Evolutionary conservation across 1,140 invertebrate genomes (phyloP).

Genomic region (Globodera rostochiensis): DNA sequence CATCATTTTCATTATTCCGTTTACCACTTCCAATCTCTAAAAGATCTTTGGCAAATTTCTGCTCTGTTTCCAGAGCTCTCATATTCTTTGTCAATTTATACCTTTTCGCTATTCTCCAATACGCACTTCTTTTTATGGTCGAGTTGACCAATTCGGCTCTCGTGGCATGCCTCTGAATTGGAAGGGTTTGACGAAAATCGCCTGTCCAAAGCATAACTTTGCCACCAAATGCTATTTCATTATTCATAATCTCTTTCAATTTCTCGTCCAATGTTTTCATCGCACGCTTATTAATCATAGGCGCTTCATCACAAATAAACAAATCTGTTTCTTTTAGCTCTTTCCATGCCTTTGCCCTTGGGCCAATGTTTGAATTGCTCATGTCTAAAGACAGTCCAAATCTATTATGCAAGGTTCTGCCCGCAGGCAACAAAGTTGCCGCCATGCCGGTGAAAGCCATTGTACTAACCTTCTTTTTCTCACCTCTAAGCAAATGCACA

Average conservation of each 20-base stretch:
- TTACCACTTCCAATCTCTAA: constrained; percentile 49
- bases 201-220: constrained; percentile 49
- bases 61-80: too few species aligned
- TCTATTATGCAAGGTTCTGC: not conserved
- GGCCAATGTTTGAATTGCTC: too few species aligned
- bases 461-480: not conserved
- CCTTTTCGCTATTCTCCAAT: too few species aligned
- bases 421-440: too few species aligned
- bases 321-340: too few species aligned
- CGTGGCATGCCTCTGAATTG: constrained; percentile 30
- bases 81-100: too few species aligned
- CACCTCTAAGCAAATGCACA: too few species aligned
- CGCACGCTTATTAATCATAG: too few species aligned
- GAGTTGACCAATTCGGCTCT: constrained; percentile 44
- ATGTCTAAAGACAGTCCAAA: not conserved
- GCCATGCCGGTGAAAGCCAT: not conserved
- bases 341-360: too few species aligned
- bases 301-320: too few species aligned
- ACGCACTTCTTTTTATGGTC: not conserved
- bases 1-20: constrained; percentile 37
- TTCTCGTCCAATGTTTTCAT: constrained; percentile 10
- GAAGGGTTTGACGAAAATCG: constrained; percentile 59
- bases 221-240: not conserved
- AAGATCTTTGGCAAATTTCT: too few species aligned
- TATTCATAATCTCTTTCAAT: constrained; percentile 50